Conservation (phyloP, 2,797 vertebrate species). For the Pseudochirops corinnae region DNA sequence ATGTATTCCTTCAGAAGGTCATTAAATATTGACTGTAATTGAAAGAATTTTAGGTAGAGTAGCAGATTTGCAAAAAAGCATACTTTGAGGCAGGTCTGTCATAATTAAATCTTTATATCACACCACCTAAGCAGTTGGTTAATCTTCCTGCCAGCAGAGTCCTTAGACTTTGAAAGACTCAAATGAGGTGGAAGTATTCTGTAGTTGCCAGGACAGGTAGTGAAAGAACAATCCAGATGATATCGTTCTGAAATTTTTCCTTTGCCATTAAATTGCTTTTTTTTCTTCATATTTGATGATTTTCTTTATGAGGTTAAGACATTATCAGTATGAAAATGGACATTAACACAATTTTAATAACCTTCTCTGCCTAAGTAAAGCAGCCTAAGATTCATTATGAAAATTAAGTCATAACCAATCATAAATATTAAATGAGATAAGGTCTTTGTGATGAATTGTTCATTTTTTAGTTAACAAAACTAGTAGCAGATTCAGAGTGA, state of each 20-base stretch:
- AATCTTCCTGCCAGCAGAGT: constrained; percentile 18
- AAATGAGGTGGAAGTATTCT: constrained; percentile 8
- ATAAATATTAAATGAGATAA: constrained; percentile 20
- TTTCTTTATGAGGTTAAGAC: constrained; percentile 52
- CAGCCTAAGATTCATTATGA: constrained; percentile 56
- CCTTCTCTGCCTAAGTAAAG: constrained; percentile 46
- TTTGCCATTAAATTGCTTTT: constrained; percentile 20
- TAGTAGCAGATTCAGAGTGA: neutral
- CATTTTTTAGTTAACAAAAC: constrained; percentile 46
- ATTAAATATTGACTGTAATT: constrained; percentile 32
- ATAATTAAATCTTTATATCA: constrained; percentile 37
- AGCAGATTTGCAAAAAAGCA: neutral
- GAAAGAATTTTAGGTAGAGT: constrained; percentile 29
- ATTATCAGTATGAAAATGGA: constrained; percentile 69
- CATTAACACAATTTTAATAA: constrained; percentile 64
- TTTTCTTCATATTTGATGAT: constrained; percentile 56
- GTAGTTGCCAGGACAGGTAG: neutral
- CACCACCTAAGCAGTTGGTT: neutral
- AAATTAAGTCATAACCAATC: constrained; percentile 45
- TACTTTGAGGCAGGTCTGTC: neutral
- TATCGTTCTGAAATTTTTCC: constrained; percentile 6
- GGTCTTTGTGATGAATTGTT: constrained; percentile 32
- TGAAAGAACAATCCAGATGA: constrained; percentile 36
- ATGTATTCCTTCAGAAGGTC: neutral
- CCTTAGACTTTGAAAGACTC: constrained; percentile 40